Conservation (phyloP, 1,140 invertebrate genomes). For the Vollenhovia emeryi region DNA sequence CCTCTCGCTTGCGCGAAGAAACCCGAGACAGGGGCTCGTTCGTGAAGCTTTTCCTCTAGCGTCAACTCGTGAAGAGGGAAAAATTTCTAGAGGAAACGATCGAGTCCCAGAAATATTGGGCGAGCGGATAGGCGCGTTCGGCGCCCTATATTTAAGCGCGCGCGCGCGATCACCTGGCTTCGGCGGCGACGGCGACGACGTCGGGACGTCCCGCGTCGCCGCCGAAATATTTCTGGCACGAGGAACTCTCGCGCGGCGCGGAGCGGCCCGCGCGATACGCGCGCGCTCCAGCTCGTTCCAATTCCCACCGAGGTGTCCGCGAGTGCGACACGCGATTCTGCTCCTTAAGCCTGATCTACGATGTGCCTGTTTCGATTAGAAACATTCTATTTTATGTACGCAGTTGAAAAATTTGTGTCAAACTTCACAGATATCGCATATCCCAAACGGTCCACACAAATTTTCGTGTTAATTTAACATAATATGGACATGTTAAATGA, state of each 20-base stretch:
- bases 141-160: constrained; percentile 75
- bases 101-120: constrained; percentile 67
- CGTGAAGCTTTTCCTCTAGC: too few relatives aligned
- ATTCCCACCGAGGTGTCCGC: background rate
- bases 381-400: too few relatives aligned
- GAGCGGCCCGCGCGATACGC: background rate
- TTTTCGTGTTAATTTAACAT: too few relatives aligned
- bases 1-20: constrained; percentile 20
- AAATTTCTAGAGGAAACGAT: too few relatives aligned
- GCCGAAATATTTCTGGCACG: constrained; percentile 72
- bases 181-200: constrained; percentile 20
- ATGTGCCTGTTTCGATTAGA: too few relatives aligned
- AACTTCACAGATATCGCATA: too few relatives aligned
- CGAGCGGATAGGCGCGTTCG: constrained; percentile 57
- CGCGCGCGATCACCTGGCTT: constrained; percentile 73
- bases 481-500: too few relatives aligned
- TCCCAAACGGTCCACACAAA: too few relatives aligned
- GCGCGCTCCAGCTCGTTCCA: background rate
- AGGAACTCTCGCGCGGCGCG: constrained; percentile 36
- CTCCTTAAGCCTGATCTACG: too few relatives aligned
- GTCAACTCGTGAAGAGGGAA: too few relatives aligned
- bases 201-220: constrained; percentile 46
- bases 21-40: too few relatives aligned
- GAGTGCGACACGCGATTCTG: background rate
- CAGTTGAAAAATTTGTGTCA: too few relatives aligned